Evolutionary conservation across 2,888 invertebrate species (phyloP), one percentile per base, ranked within the genome.

Genomic region (Tipula confusa): DNA sequence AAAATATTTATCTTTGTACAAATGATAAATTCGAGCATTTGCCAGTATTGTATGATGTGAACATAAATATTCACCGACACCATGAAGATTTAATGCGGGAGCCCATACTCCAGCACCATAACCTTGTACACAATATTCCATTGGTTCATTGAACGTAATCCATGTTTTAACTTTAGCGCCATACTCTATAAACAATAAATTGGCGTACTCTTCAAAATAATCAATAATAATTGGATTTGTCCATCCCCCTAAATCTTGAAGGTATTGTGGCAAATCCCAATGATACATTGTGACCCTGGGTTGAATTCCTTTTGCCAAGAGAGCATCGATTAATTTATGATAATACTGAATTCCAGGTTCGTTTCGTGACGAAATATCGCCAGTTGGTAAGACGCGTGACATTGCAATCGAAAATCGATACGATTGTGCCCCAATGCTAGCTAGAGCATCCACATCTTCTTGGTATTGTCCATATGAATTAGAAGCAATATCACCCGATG

Each of bases 61-160:
- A 84, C 92, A 92, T 4, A 91, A 84, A 84, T 92, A 92, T 24
- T 90, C 90, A 1, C 89, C 91, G 4, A 91, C 86, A 43, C 90
- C 91, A 1, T 90, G 88, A 0, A 89, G 87, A 81, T 90, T 88
- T 1, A 91, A 83, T 2, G 88, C 29, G 6, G 79, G 79, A 13
- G 79, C 89, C 84, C 87, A 87, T 0, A 86, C 86, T 0, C 84
- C 85, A 0, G 81, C 83, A 0, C 92, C 92, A 86, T 93, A 93
- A 0, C 91, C 91, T 18, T 87, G 86, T 0, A 86, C 87, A 83
- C 90, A 90, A 79, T 89, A 88, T 84, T 89, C 88, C 84, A 87
- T 88, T 0, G 92, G 92, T 85, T 93, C 93, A 85, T 93, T 93
- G 84, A 92, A 90, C 0, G 93, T 93, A 11, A 92, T 90, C 91